phyloP scores from a whole-genome alignment of 2,888 invertebrate genomes.

The Drosophila meridiana region DNA sequence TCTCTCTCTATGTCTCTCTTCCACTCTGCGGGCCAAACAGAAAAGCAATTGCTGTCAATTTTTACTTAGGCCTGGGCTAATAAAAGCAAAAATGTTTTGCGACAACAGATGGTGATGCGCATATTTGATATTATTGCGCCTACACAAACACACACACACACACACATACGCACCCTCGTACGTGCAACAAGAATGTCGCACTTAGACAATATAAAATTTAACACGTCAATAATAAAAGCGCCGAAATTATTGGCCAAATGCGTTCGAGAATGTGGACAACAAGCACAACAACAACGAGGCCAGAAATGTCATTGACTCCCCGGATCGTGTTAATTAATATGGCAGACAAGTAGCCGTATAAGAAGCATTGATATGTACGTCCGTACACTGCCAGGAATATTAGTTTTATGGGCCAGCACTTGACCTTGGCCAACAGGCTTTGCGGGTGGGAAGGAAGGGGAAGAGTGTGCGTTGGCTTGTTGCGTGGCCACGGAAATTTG shows the following conservation, averaged over 20 bases:
- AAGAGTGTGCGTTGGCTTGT: neutral
- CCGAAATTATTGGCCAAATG: slow-evolving; percentile 38
- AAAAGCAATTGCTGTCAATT: slow-evolving; percentile 76
- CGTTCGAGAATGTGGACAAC: slow-evolving; percentile 15
- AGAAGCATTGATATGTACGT: slow-evolving; percentile 16
- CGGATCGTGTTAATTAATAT: slow-evolving; percentile 61
- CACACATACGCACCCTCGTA: slow-evolving; percentile 4
- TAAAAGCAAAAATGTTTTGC: slow-evolving; percentile 62
- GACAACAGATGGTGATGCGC: slow-evolving; percentile 72
- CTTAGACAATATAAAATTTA: slow-evolving; percentile 64
- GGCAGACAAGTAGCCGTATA: slow-evolving; percentile 35
- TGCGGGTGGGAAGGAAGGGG: neutral
- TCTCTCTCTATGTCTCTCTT: neutral
- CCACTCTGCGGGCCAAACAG: slow-evolving; percentile 15
- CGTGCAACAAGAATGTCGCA: slow-evolving; percentile 52
- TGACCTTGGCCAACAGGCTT: slow-evolving; percentile 49
- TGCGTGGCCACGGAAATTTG: slow-evolving; percentile 37
- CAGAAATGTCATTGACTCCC: slow-evolving; percentile 35
- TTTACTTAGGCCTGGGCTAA: slow-evolving; percentile 62
- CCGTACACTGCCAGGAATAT: slow-evolving; percentile 6
- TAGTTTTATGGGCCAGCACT: slow-evolving; percentile 18
- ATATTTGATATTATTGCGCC: slow-evolving; percentile 70
- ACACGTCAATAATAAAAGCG: slow-evolving; percentile 61
- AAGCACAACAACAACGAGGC: slow-evolving; percentile 11
- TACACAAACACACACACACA: slow-evolving; percentile 1